Percentiles rank a stretch among this genome's conserved stretches.
These are phyloP conservation scores for Emydoidea blandingii DNA, from an alignment of 2,797 vertebrate species.

Conservation along the genomic window DNA sequence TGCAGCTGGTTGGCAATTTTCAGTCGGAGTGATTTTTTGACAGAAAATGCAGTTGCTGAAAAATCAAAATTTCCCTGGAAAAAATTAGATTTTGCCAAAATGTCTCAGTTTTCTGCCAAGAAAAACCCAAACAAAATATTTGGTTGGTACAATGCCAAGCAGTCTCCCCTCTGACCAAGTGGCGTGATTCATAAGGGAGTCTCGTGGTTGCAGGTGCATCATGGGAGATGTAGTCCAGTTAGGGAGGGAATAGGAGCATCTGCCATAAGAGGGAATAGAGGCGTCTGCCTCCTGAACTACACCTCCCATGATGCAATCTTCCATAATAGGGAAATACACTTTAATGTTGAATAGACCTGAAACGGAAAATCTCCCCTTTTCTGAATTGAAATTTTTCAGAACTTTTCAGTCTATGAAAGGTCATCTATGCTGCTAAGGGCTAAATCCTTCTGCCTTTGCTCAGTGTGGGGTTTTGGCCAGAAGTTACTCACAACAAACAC, in stretches of 20 bases:
- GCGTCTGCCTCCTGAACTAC: neutral
- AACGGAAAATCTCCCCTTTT: neutral
- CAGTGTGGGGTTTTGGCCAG: neutral
- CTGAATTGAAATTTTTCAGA: neutral
- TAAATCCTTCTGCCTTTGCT: neutral
- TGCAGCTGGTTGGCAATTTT: neutral
- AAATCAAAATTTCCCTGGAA: neutral
- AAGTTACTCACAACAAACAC: neutral
- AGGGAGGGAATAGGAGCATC: too few species aligned
- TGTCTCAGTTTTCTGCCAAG: neutral
- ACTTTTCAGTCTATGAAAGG: neutral
- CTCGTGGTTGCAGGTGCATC: neutral
- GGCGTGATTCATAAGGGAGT: neutral
- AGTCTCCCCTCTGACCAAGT: neutral
- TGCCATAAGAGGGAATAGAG: neutral
- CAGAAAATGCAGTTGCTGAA: neutral
- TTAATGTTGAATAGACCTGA: neutral
- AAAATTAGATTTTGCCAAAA: neutral
- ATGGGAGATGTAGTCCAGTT: rapidly evolving
- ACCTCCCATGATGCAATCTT: neutral
- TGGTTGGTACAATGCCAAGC: neutral
- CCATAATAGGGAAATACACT: neutral
- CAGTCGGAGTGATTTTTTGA: neutral
- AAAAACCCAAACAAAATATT: neutral
- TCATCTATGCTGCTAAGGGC: neutral